Evolutionary conservation across 2,797 vertebrate genomes (phyloP).

Genomic region (Phrynocephalus vlangalii): DNA sequence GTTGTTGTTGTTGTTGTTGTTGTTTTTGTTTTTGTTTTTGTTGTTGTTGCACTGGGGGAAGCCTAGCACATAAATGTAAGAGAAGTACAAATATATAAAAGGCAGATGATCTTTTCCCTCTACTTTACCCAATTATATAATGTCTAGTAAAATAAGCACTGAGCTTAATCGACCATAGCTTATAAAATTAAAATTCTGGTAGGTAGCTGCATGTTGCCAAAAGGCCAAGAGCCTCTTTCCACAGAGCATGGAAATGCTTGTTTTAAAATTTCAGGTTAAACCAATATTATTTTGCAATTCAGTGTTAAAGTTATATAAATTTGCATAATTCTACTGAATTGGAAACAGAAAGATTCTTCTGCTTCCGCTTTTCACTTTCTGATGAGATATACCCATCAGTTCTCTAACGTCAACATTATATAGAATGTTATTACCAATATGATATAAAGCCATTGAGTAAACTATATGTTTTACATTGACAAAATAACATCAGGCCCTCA

Average conservation of each 20-base stretch:
- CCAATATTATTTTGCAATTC: conserved; percentile 71
- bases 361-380: rapidly evolving
- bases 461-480: background rate
- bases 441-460: background rate
- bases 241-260: conserved; percentile 60
- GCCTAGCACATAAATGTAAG: conserved; percentile 18
- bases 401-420: background rate
- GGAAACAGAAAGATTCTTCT: background rate
- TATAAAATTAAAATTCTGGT: conserved; percentile 77
- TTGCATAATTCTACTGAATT: conserved; percentile 58
- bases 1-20: conserved; percentile 32
- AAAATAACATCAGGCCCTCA: background rate
- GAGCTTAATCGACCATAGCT: conserved; percentile 77
- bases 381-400: background rate
- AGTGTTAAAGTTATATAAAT: conserved; percentile 70
- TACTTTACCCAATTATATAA: conserved; percentile 74
- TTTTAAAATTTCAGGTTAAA: conserved; percentile 78
- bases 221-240: conserved; percentile 66
- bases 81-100: conserved; percentile 48
- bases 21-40: too few relatives aligned
- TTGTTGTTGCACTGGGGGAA: conserved; percentile 34
- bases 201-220: conserved; percentile 73
- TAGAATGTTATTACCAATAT: conserved; percentile 6
- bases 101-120: conserved; percentile 51
- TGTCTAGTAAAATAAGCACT: conserved; percentile 73